These are phyloP conservation scores for Ctenochaetus hawaiiensis DNA, from an alignment of 2,797 vertebrate species.

Conservation along the genomic window DNA sequence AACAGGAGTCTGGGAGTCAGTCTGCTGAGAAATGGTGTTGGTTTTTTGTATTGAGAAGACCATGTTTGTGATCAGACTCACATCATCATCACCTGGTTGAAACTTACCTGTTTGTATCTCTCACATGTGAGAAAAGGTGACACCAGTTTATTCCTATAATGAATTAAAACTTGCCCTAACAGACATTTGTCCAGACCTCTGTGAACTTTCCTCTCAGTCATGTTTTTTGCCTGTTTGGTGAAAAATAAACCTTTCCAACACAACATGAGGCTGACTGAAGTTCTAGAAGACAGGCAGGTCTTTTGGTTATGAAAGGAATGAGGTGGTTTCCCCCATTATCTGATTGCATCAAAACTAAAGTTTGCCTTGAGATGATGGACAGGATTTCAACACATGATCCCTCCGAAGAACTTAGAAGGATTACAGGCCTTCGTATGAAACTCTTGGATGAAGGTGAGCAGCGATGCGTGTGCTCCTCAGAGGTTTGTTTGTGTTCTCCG, in stretches of 20 bases:
- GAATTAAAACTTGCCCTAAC: not conserved
- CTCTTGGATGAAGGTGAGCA: constrained; percentile 32
- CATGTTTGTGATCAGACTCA: too few species aligned
- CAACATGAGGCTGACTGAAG: not conserved
- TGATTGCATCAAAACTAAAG: constrained; percentile 3
- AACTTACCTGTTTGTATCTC: too few species aligned
- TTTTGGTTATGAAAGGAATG: not conserved
- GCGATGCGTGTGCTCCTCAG: constrained; percentile 26
- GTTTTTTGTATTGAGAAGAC: too few species aligned
- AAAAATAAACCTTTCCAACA: not conserved
- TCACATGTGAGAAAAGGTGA: too few species aligned
- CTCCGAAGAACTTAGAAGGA: constrained; percentile 12
- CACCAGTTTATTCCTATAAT: not conserved
- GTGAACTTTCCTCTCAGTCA: not conserved
- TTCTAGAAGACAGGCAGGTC: not conserved
- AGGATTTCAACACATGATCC: not conserved
- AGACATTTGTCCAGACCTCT: not conserved
- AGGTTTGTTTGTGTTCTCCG: constrained; percentile 38
- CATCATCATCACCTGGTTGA: too few species aligned
- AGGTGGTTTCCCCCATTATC: constrained; percentile 20
- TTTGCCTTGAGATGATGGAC: constrained; percentile 7
- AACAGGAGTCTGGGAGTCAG: too few species aligned
- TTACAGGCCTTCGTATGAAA: constrained; percentile 17
- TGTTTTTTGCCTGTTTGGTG: not conserved
- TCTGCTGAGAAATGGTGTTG: too few species aligned